Evolutionary conservation across 2,888 invertebrate species (phyloP).

Genomic region (Loripinus fragilis): DNA sequence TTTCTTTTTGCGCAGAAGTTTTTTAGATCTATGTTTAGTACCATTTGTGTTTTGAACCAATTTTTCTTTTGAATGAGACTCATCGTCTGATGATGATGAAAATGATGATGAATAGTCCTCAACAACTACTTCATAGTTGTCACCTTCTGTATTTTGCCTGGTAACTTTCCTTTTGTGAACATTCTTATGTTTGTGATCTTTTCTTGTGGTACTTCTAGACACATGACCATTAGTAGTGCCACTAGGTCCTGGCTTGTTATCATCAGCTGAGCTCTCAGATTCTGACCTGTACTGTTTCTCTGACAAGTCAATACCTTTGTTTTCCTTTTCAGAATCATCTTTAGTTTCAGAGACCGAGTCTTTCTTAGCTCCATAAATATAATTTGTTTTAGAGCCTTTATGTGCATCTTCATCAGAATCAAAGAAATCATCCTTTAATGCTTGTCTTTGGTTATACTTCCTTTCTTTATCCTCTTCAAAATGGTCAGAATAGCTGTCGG

Average conservation of each 20-base stretch:
- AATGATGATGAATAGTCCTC: conserved; percentile 53
- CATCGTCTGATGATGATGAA: conserved; percentile 44
- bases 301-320: not conserved
- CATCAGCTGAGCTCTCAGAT: conserved; percentile 33
- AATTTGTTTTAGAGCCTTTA: conserved; percentile 13
- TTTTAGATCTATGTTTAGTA: conserved; percentile 39
- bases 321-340: conserved; percentile 9
- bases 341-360: too few species aligned
- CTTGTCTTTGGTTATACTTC: conserved; percentile 17
- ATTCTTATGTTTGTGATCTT: not conserved
- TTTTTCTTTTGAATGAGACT: conserved; percentile 47
- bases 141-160: conserved; percentile 30
- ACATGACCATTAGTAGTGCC: conserved; percentile 20
- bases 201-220: not conserved
- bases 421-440: conserved; percentile 43
- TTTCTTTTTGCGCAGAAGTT: conserved; percentile 57
- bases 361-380: not conserved
- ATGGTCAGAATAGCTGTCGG: conserved; percentile 55
- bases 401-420: conserved; percentile 39
- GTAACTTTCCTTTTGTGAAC: conserved; percentile 11
- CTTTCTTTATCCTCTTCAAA: conserved; percentile 40
- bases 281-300: conserved; percentile 19
- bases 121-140: conserved; percentile 46
- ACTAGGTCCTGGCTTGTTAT: conserved; percentile 18
- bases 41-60: conserved; percentile 34